Conservation (phyloP, 1,140 invertebrate genomes). For the Oncopeltus fasciatus region DNA sequence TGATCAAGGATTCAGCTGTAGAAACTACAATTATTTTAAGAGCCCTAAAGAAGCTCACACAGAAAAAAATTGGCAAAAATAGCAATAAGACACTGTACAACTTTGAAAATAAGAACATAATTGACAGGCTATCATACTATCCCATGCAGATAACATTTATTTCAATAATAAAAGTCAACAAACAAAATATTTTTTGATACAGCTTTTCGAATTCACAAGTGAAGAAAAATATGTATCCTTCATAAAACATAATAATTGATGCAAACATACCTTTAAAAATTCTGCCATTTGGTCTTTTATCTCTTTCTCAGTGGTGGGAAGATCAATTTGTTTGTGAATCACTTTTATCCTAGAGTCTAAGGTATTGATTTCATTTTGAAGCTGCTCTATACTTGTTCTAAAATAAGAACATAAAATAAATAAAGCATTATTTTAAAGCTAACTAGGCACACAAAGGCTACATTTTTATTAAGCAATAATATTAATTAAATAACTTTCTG, state of each 20-base stretch:
- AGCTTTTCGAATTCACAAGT: too few species aligned
- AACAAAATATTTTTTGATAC: neutral
- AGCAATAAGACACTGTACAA: too few species aligned
- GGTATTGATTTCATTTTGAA: constrained; percentile 76
- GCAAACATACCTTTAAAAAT: constrained; percentile 60
- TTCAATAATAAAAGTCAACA: neutral
- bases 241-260: neutral
- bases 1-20: too few species aligned
- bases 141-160: neutral
- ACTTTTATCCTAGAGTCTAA: constrained; percentile 63
- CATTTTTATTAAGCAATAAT: too few species aligned
- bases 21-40: too few species aligned
- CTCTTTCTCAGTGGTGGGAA: constrained; percentile 57
- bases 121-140: neutral
- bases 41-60: too few species aligned
- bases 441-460: too few species aligned
- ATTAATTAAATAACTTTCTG: too few species aligned
- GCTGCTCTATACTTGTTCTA: constrained; percentile 78
- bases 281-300: constrained; percentile 77
- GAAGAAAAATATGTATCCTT: neutral
- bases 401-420: too few species aligned
- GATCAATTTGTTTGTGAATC: constrained; percentile 66
- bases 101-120: neutral
- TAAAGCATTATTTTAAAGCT: too few species aligned
- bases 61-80: too few species aligned